Evolutionary conservation across 2,113 vertebrate species (phyloP).

Genomic region (Recurvirostra avosetta): DNA sequence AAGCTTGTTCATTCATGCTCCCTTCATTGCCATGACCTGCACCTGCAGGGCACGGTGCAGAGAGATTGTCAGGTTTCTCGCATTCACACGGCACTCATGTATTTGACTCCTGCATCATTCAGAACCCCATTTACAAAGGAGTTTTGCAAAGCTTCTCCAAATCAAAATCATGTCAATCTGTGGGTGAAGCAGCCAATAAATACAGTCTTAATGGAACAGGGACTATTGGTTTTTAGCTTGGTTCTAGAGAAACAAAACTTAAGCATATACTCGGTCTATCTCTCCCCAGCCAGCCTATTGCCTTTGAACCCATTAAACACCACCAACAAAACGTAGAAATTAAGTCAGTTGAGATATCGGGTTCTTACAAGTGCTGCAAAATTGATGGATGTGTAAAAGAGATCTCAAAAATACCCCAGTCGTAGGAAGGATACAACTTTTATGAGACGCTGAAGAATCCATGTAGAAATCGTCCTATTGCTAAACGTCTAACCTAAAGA

Average conservation of each 20-base stretch:
- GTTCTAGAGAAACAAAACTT: background rate
- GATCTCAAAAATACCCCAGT: background rate
- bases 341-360: background rate
- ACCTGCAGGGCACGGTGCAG: background rate
- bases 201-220: background rate
- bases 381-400: background rate
- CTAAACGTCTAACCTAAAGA: background rate
- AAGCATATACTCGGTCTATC: background rate
- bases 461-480: background rate
- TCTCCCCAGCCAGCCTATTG: background rate
- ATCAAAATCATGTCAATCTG: background rate
- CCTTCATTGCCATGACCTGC: background rate
- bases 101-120: background rate
- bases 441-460: background rate
- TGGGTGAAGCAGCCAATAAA: background rate
- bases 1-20: background rate
- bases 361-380: background rate
- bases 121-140: background rate
- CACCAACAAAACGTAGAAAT: background rate
- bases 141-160: background rate
- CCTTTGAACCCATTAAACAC: background rate
- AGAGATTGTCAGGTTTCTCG: background rate
- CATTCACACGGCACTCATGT: background rate
- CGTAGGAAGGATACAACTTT: background rate
- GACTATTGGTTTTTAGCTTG: background rate